These are phyloP conservation scores for Onchidella celtica DNA, from an alignment of 2,888 invertebrate species.

Conservation along the genomic window DNA sequence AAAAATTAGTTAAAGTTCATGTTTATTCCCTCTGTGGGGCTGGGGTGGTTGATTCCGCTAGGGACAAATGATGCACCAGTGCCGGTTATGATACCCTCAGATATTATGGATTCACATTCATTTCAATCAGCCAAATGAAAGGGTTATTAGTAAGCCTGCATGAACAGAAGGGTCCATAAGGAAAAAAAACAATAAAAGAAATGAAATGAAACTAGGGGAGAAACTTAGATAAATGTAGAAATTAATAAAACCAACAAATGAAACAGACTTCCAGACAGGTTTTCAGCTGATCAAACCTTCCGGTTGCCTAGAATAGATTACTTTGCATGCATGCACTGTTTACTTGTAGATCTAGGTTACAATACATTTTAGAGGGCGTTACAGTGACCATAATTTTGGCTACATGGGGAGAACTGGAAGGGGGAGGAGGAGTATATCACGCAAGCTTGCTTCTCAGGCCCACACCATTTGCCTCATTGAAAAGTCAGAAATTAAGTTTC, in stretches of 20 bases:
- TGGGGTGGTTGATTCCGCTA: neutral
- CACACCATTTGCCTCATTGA: constrained; percentile 45
- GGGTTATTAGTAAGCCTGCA: constrained; percentile 46
- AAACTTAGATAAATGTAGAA: constrained; percentile 9
- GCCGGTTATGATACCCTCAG: constrained; percentile 11
- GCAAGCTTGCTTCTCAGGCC: constrained; percentile 49
- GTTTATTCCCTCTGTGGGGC: constrained; percentile 40
- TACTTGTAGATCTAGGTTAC: constrained; percentile 31
- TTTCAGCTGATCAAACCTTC: constrained; percentile 20
- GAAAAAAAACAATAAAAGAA: constrained; percentile 26
- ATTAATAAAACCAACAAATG: constrained; percentile 18
- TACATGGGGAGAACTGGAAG: constrained; percentile 6
- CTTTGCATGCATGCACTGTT: constrained; percentile 38
- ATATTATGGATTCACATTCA: neutral
- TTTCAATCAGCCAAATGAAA: constrained; percentile 43
- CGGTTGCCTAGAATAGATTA: constrained; percentile 20
- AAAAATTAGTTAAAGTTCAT: constrained; percentile 62
- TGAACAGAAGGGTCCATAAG: constrained; percentile 24
- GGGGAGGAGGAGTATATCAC: constrained; percentile 28
- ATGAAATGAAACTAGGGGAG: neutral
- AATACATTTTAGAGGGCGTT: constrained; percentile 17
- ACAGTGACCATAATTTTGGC: constrained; percentile 37
- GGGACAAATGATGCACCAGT: constrained; percentile 43
- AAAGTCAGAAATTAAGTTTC: constrained; percentile 45
- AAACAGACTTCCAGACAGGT: constrained; percentile 27